Evolutionary conservation across 2,888 invertebrate genomes (phyloP).

Genomic region (Helicoverpa assulta): DNA sequence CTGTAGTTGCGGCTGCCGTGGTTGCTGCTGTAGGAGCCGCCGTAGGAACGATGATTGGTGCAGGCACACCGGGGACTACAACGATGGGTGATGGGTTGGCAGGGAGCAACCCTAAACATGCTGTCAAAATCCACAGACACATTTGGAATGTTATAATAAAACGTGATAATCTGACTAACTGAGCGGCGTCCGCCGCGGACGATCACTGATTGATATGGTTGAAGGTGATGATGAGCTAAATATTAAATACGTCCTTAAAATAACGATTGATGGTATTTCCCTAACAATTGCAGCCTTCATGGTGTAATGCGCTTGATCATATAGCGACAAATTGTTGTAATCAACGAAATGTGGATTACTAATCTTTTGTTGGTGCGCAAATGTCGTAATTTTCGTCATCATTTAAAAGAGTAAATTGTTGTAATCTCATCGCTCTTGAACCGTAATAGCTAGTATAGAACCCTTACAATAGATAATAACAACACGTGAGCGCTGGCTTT

Average conservation of each 20-base stretch:
- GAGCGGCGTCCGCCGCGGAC: slow-evolving; percentile 49
- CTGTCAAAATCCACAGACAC: slow-evolving; percentile 88
- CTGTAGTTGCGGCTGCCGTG: slow-evolving; percentile 46
- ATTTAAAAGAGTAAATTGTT: slow-evolving; percentile 68
- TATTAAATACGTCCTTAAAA: slow-evolving; percentile 85
- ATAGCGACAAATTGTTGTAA: slow-evolving; percentile 87
- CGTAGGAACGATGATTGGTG: slow-evolving; percentile 83
- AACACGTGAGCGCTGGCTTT: slow-evolving; percentile 13
- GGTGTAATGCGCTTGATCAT: slow-evolving; percentile 83
- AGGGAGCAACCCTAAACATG: slow-evolving; percentile 85
- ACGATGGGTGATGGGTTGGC: slow-evolving; percentile 77
- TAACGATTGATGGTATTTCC: slow-evolving; percentile 84
- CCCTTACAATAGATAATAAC: slow-evolving; percentile 39
- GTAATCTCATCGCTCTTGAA: slow-evolving; percentile 62
- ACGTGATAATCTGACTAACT: slow-evolving; percentile 3
- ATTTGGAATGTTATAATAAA: slow-evolving; percentile 64
- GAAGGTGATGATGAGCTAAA: slow-evolving; percentile 73
- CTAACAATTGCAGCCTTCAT: slow-evolving; percentile 88
- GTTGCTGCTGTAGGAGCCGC: slow-evolving; percentile 70
- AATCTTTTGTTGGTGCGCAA: slow-evolving; percentile 73
- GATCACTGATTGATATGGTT: slow-evolving; percentile 63
- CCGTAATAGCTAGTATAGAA: slow-evolving; percentile 48
- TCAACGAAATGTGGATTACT: slow-evolving; percentile 84
- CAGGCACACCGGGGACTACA: slow-evolving; percentile 79
- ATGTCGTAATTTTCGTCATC: slow-evolving; percentile 73